phyloP scores from a whole-genome alignment of 2,797 vertebrate genomes.

The Oophaga sylvatica region DNA sequence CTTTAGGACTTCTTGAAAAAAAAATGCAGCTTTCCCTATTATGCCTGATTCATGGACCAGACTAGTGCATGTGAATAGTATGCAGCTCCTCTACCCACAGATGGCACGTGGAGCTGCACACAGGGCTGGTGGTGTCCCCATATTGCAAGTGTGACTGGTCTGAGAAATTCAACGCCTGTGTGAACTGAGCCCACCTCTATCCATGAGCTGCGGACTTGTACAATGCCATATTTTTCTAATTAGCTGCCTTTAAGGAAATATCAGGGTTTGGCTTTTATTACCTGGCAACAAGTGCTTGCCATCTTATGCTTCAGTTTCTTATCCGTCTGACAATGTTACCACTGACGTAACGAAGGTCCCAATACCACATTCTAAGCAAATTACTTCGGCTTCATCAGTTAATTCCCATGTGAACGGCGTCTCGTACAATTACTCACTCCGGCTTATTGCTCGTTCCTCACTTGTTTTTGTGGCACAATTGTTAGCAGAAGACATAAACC shows the following conservation, averaged over 20 bases:
- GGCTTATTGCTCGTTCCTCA: not conserved
- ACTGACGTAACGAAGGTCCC: not conserved
- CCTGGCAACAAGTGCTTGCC: not conserved
- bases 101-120: too few species aligned
- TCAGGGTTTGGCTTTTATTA: not conserved
- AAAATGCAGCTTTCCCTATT: too few species aligned
- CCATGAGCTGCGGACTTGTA: not conserved
- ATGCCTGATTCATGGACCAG: too few species aligned
- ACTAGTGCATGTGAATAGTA: too few species aligned
- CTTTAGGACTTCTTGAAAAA: too few species aligned
- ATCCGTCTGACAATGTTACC: not conserved
- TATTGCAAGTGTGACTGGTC: too few species aligned
- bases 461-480: not conserved
- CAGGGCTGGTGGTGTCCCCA: too few species aligned
- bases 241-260: too few species aligned
- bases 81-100: too few species aligned
- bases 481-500: not conserved
- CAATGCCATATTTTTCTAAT: not conserved
- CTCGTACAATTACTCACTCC: not conserved
- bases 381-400: not conserved
- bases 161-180: too few species aligned
- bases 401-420: not conserved
- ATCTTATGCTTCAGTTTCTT: not conserved
- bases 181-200: too few species aligned
- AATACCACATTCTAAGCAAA: conserved; percentile 1